These are phyloP conservation scores for Pectinophora gossypiella DNA, from an alignment of 1,140 invertebrate genomes.

Conservation along the genomic window DNA sequence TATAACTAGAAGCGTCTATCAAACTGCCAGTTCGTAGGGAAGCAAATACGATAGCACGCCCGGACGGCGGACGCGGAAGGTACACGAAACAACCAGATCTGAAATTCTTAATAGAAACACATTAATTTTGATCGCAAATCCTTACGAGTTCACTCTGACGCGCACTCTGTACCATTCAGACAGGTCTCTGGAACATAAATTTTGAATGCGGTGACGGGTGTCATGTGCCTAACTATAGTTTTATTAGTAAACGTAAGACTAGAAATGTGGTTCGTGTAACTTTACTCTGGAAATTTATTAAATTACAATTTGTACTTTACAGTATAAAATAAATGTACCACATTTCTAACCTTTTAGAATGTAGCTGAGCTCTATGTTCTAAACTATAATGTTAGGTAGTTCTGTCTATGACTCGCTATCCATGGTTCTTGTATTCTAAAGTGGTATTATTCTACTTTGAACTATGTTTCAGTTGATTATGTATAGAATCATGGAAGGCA, in stretches of 20 bases:
- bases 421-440: background rate
- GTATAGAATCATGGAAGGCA: constrained; percentile 31
- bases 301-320: too few relatives aligned
- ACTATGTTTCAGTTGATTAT: constrained; percentile 12
- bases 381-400: background rate
- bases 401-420: background rate
- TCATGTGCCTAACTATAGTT: constrained; percentile 34
- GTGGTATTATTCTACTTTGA: background rate
- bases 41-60: constrained; percentile 62
- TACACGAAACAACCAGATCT: constrained; percentile 67
- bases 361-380: background rate
- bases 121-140: constrained; percentile 64
- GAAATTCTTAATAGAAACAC: constrained; percentile 66
- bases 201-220: constrained; percentile 72
- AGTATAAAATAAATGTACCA: too few relatives aligned
- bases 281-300: background rate
- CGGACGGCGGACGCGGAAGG: constrained; percentile 69
- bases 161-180: constrained; percentile 85
- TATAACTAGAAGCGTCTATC: constrained; percentile 7
- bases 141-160: constrained; percentile 86
- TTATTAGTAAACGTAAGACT: constrained; percentile 3
- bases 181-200: constrained; percentile 85
- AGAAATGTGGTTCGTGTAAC: background rate
- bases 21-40: constrained; percentile 68
- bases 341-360: background rate